A percentile compares a stretch with the other conserved stretches of the same genome.
Conservation (phyloP, 2,888 invertebrate species). For the Camponotus fellah region DNA sequence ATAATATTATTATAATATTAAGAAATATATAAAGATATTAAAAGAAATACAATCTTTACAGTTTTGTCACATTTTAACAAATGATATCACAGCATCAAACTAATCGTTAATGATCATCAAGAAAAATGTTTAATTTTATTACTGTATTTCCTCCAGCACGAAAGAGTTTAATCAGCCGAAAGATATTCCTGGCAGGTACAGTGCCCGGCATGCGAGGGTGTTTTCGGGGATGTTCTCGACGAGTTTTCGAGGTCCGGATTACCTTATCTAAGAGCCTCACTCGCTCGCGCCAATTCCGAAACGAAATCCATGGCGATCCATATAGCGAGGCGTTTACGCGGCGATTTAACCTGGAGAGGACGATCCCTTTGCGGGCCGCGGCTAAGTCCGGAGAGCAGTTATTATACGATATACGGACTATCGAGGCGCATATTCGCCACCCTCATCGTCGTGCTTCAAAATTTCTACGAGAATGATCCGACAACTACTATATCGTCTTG, state of each 20-base stretch:
- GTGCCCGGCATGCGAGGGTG: conserved; percentile 60
- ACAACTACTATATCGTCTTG: conserved; percentile 32
- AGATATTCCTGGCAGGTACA: conserved; percentile 63
- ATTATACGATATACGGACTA: conserved; percentile 70
- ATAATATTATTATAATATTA: neutral
- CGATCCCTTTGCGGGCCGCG: conserved; percentile 53
- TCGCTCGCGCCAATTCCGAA: conserved; percentile 77
- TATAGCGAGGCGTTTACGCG: conserved; percentile 78
- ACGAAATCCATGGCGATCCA: conserved; percentile 76
- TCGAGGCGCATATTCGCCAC: conserved; percentile 51
- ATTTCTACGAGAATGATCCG: conserved; percentile 55
- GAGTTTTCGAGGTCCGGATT: conserved; percentile 82
- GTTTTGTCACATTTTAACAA: neutral
- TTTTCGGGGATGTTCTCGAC: conserved; percentile 62
- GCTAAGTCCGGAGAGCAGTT: conserved; percentile 62
- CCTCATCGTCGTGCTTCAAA: conserved; percentile 37
- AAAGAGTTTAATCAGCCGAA: conserved; percentile 62
- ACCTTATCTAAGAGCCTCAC: conserved; percentile 85
- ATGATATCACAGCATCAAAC: neutral
- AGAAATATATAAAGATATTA: neutral
- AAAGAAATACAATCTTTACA: neutral
- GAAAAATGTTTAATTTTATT: conserved; percentile 6
- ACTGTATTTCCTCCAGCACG: neutral
- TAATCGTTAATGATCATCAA: neutral
- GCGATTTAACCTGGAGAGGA: conserved; percentile 74